phyloP scores from a whole-genome alignment of 2,113 vertebrate genomes.

The Trematomus loennbergii region DNA sequence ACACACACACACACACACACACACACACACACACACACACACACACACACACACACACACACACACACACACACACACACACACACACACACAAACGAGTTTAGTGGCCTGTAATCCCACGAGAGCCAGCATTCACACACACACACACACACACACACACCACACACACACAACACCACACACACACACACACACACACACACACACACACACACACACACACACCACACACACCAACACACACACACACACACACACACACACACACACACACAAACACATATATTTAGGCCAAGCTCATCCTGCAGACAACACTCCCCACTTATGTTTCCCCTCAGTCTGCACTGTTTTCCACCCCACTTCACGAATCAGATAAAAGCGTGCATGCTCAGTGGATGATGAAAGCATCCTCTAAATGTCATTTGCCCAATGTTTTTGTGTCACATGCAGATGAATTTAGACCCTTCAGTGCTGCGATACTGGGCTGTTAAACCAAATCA shows the following conservation, averaged over 20 bases:
- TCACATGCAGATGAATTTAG: slow-evolving; percentile 17
- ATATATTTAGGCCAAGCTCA: slow-evolving; percentile 6
- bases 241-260: slow-evolving; percentile 13
- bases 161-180: slow-evolving; percentile 7
- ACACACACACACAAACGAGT: slow-evolving; percentile 13
- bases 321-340: slow-evolving; percentile 14
- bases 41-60: slow-evolving; percentile 13
- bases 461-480: neutral
- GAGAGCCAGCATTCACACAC: slow-evolving; percentile 16
- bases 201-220: too few species aligned
- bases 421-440: slow-evolving; percentile 18
- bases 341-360: slow-evolving; percentile 21
- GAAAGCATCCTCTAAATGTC: slow-evolving; percentile 42
- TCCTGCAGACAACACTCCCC: slow-evolving; percentile 16
- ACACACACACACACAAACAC: slow-evolving; percentile 4
- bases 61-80: neutral
- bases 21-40: too few species aligned
- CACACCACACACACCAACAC: neutral
- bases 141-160: slow-evolving; percentile 6
- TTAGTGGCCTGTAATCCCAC: too few species aligned
- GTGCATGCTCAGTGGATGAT: neutral
- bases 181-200: neutral
- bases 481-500: slow-evolving; percentile 12
- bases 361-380: slow-evolving; percentile 42
- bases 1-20: neutral